Percentiles rank a stretch among this genome's conserved stretches.
phyloP scores from a whole-genome alignment of 2,888 invertebrate genomes.

The Podabrus alpinus region DNA sequence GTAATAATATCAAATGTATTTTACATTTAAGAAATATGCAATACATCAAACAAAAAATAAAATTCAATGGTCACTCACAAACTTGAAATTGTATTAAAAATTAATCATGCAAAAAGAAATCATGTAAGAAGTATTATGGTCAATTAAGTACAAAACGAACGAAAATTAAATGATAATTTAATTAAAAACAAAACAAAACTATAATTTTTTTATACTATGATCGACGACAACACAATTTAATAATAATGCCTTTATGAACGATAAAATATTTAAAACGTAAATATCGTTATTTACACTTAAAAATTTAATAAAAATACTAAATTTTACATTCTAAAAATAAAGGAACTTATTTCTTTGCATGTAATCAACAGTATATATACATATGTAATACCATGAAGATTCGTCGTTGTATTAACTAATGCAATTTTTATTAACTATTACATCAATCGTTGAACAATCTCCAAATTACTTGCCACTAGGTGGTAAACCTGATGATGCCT shows the following conservation, averaged over 20 bases:
- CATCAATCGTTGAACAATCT: conserved; percentile 4
- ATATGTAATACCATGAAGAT: conserved; percentile 32
- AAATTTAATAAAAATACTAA: conserved; percentile 15
- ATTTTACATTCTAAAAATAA: conserved; percentile 30
- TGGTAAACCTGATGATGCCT: conserved; percentile 45
- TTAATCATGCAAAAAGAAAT: background rate
- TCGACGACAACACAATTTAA: background rate
- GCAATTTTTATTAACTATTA: conserved; percentile 8
- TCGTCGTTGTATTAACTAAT: conserved; percentile 36
- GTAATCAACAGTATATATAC: conserved; percentile 25
- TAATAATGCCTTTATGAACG: conserved; percentile 12
- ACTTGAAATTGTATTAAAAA: background rate
- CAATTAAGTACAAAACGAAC: background rate
- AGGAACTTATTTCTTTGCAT: conserved; percentile 41
- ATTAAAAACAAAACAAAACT: background rate
- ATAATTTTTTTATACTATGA: background rate
- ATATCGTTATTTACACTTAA: conserved; percentile 6
- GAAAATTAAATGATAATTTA: background rate
- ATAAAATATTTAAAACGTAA: background rate
- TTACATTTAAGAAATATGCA: background rate
- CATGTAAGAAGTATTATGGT: background rate
- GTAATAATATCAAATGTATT: background rate
- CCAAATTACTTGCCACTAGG: conserved; percentile 43
- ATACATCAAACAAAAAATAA: background rate
- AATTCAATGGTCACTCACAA: background rate